Conservation (phyloP, 1,140 invertebrate species). For the Semibalanus balanoides region DNA sequence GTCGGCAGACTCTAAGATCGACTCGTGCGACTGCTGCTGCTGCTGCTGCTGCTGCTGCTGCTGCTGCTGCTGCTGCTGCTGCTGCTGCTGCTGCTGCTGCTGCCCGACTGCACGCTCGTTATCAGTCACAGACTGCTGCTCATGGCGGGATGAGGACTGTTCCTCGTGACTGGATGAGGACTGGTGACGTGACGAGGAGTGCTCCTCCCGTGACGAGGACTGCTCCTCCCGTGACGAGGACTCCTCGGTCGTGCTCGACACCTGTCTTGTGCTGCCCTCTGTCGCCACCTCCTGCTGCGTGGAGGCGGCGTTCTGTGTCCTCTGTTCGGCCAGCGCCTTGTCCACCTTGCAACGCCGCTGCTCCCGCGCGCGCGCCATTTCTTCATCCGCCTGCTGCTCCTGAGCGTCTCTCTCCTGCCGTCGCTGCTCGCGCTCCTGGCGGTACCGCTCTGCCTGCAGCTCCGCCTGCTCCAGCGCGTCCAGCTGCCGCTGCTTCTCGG, state of each 20-base stretch:
- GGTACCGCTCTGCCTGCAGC: not conserved
- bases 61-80: too few relatives aligned
- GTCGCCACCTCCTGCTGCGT: not conserved
- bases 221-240: not conserved
- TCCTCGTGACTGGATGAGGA: too few relatives aligned
- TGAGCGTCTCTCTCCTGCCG: not conserved
- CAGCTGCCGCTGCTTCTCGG: not conserved
- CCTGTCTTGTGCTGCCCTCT: not conserved
- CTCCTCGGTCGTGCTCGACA: not conserved
- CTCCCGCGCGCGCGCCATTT: not conserved
- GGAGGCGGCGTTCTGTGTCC: not conserved
- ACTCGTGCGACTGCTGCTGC: too few relatives aligned
- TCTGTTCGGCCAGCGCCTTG: not conserved
- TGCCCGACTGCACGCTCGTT: too few relatives aligned
- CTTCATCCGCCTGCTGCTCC: not conserved
- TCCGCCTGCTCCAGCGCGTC: not conserved
- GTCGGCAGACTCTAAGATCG: too few relatives aligned
- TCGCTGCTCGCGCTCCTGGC: not conserved
- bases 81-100: too few relatives aligned
- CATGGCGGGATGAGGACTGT: too few relatives aligned
- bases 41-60: too few relatives aligned
- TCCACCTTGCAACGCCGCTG: not conserved
- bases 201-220: not conserved
- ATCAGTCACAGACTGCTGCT: too few relatives aligned
- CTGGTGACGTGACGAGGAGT: too few relatives aligned